Evolutionary conservation across 1,140 invertebrate species (phyloP).

Genomic region (Diorhabda sublineata): DNA sequence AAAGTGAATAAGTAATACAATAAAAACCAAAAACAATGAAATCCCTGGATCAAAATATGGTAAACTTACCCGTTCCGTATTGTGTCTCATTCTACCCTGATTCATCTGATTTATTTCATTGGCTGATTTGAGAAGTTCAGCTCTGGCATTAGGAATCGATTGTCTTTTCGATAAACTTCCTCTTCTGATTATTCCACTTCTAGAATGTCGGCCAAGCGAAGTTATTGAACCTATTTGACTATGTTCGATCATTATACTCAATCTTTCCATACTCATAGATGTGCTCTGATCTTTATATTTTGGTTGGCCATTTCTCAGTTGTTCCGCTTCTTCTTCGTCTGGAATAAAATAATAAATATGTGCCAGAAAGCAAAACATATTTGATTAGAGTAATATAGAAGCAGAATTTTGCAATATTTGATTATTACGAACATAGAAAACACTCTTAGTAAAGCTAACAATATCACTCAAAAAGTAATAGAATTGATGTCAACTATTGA

Average conservation of each 20-base stretch:
- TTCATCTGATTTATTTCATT: conserved; percentile 56
- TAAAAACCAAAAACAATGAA: too few species aligned
- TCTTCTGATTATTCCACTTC: conserved; percentile 52
- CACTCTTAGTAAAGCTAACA: too few species aligned
- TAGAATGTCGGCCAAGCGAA: conserved; percentile 58
- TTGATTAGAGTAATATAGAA: neutral
- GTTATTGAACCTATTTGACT: conserved; percentile 68
- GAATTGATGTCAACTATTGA: too few species aligned
- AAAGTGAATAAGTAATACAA: too few species aligned
- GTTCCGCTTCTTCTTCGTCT: conserved; percentile 39
- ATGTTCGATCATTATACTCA: conserved; percentile 68
- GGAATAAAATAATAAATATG: neutral
- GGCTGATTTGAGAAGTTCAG: conserved; percentile 60
- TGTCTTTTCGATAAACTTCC: conserved; percentile 35
- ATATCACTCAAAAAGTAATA: too few species aligned
- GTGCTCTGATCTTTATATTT: conserved; percentile 60
- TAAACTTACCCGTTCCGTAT: conserved; percentile 15
- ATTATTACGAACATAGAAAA: neutral
- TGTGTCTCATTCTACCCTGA: conserved; percentile 32
- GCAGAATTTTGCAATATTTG: neutral
- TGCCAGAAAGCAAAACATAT: neutral
- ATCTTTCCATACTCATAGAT: conserved; percentile 61
- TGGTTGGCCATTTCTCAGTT: conserved; percentile 46
- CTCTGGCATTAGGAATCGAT: conserved; percentile 58
- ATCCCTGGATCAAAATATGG: too few species aligned